Percentiles rank a stretch among this genome's conserved stretches.
Evolutionary conservation across 1,140 invertebrate species (phyloP).

Genomic region (Dinoponera quadriceps): DNA sequence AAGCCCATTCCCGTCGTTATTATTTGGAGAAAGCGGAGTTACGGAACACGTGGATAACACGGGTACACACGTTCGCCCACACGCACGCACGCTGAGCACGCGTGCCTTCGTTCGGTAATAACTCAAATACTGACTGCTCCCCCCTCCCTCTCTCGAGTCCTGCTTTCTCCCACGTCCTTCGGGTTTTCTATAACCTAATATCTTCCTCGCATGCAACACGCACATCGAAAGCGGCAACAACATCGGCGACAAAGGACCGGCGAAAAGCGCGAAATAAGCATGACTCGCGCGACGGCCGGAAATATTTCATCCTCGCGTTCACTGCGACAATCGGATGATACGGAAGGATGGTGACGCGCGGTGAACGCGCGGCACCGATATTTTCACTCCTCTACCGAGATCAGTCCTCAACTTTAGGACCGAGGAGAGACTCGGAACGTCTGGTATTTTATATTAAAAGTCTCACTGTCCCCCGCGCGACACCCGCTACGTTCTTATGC

Average conservation of each 20-base stretch:
- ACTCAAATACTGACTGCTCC: neutral
- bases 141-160: neutral
- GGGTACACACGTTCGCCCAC: neutral
- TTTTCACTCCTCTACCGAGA: constrained; percentile 19
- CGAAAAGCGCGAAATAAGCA: constrained; percentile 46
- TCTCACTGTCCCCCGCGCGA: constrained; percentile 61
- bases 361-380: constrained; percentile 14
- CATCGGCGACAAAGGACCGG: constrained; percentile 17
- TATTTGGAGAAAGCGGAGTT: constrained; percentile 7
- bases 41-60: neutral
- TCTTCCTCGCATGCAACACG: constrained; percentile 20
- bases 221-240: neutral
- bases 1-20: neutral
- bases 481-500: neutral
- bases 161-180: constrained; percentile 9
- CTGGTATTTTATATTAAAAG: constrained; percentile 79
- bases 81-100: too few species aligned
- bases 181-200: constrained; percentile 34
- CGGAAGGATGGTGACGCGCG: neutral
- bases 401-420: constrained; percentile 44
- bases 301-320: constrained; percentile 12
- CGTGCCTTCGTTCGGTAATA: neutral
- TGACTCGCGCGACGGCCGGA: constrained; percentile 13
- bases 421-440: constrained; percentile 58
- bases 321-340: constrained; percentile 6